Conservation (phyloP, 2,797 vertebrate genomes). For the Cyprinella venusta region DNA sequence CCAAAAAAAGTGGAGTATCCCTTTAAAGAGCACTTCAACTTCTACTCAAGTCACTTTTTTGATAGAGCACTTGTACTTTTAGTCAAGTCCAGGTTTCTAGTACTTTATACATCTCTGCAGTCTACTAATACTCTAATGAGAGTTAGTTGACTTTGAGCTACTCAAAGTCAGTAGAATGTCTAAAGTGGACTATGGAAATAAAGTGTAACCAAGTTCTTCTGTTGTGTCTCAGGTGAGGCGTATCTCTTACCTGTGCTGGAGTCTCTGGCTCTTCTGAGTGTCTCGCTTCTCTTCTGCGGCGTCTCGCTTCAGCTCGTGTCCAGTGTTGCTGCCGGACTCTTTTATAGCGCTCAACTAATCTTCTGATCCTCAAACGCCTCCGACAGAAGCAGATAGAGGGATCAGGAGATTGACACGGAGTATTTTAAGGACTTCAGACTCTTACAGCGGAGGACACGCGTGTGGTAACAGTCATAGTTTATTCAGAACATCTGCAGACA, state of each 20-base stretch:
- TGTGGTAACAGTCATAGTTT: constrained; percentile 3
- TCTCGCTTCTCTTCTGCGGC: constrained; percentile 36
- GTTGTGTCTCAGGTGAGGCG: background rate
- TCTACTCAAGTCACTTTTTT: too few relatives aligned
- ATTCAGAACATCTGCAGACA: background rate
- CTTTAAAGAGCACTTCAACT: too few relatives aligned
- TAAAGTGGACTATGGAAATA: too few relatives aligned
- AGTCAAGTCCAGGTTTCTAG: too few relatives aligned
- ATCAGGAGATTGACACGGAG: constrained; percentile 55
- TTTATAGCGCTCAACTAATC: constrained; percentile 58
- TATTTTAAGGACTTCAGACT: constrained; percentile 62
- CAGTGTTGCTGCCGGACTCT: constrained; percentile 23
- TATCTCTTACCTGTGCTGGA: constrained; percentile 11
- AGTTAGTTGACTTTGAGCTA: too few relatives aligned
- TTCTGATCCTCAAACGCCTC: background rate
- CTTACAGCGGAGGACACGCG: constrained; percentile 24
- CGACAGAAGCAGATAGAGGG: constrained; percentile 20
- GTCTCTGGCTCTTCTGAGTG: constrained; percentile 16
- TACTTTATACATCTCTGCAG: too few relatives aligned
- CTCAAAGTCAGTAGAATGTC: too few relatives aligned
- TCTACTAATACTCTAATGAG: too few relatives aligned
- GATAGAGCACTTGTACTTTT: too few relatives aligned
- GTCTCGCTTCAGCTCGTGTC: constrained; percentile 15
- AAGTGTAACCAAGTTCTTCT: too few relatives aligned
- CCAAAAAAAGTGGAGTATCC: too few relatives aligned